phyloP scores from a whole-genome alignment of 2,113 vertebrate species.

The Carettochelys insculpta region DNA sequence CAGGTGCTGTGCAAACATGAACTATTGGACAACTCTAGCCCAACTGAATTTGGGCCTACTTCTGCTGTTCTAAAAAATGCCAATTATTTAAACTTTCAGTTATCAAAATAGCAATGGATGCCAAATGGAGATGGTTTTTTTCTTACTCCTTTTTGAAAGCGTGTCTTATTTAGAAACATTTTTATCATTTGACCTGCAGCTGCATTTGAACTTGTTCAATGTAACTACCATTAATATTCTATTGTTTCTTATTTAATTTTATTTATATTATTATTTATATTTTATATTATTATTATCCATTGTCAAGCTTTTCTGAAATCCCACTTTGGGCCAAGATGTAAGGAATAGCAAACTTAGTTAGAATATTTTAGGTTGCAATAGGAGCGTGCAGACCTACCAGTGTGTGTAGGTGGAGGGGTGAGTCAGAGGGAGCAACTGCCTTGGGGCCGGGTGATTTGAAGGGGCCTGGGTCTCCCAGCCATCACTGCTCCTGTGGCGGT shows the following conservation, averaged over 20 bases:
- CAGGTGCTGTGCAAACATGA: background rate
- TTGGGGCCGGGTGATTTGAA: no score
- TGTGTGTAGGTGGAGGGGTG: no score
- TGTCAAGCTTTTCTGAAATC: background rate
- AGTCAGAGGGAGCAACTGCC: no score
- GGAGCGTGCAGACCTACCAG: no score
- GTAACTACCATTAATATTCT: background rate
- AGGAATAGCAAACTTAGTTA: background rate
- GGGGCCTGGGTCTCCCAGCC: no score
- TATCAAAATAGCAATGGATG: background rate
- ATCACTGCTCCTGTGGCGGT: no score
- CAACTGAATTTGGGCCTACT: background rate
- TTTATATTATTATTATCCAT: no score
- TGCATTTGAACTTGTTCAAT: background rate
- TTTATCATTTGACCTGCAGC: background rate
- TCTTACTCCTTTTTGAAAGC: background rate
- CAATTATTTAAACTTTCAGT: background rate
- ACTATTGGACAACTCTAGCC: background rate
- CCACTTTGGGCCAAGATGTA: background rate
- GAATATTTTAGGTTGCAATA: background rate
- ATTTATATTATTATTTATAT: no score
- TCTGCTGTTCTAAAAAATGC: background rate
- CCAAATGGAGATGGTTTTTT: background rate
- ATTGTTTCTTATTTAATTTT: no score
- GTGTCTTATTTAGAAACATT: background rate